Evolutionary conservation across 2,797 vertebrate genomes (phyloP), one percentile per base, ranked within the genome.

Genomic region (Dendrocincla tyrannina): DNA sequence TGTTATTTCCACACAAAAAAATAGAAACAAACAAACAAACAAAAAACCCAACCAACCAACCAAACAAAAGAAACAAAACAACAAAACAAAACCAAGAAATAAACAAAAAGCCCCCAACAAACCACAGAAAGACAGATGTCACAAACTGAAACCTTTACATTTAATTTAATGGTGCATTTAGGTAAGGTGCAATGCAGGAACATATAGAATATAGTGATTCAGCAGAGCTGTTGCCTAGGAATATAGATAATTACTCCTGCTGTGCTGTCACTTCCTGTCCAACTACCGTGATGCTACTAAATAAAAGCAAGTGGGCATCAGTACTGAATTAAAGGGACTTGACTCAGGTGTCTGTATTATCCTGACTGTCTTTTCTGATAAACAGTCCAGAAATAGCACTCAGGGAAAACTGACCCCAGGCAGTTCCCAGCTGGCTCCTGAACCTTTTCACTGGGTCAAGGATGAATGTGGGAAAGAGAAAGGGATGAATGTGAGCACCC

Each of bases 111-210:
- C 9, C 9, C 4, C 5, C 5, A 52, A 17, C 14, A 66, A 62
- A 8, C 1, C 24, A 27, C 3, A 8, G 11, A 5, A 23, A 46
- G n/a, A 63, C 18, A 67, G 30, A 55, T 1, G 2, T 44, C 14
- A 49, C 49, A 58, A 52, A 2, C 18, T 15, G 32, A 67, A 92
- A 58, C 5, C 20, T 44, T 67, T 35, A 73, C 15, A 78, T 87
- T 63, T 32, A 47, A 4, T 58, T 68, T 47, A 58, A 27, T 14
- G 68, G 37, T 58, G 22, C 9, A 28, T 35, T 66, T 62, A 35
- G 67, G 5, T 10, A 46, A 46, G 28, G 18, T 11, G 8, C 15
- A 63, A 4, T 24, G 24, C 13, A 53, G 39, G 66, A 68, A 42
- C 8, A 6, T 11, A 19, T 1, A 33, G 37, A 82, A 73, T n/a